Base-by-base conservation (phyloP, 2,113 vertebrate genomes). In the Clarias magur region DNA sequence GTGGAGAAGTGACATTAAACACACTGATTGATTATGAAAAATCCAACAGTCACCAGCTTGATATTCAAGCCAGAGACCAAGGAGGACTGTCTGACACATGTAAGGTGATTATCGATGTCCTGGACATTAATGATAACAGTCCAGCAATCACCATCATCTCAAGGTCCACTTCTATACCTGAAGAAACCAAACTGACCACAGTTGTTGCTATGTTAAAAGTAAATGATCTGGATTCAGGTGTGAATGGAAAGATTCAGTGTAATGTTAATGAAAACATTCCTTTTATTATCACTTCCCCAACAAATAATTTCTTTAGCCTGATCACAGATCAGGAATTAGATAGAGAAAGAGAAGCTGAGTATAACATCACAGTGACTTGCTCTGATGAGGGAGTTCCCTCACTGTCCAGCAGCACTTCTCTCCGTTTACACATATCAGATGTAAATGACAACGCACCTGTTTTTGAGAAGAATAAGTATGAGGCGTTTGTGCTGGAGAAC, bases 11-110 rank as follows among this genome's bases (percentile, higher is more conserved):
- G 53, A 94, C 83, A 60, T 67, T 94, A 1, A 86, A 25, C n/a
- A 93, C 90, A 0, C 17, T 56, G 0, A 65, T 95, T 13, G 95
- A 97, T 84, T 97, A 93, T 15, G 95, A 97, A 88, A 91, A 91
- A 53, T 60, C 63, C 6, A 96, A 88, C 34, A 91, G 91, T 30
- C 94, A 94, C 0, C 93, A 94, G 79, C 88, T 91, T 0, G 93
- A 0, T 17, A 83, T 96, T 83, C 93, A 96, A 89, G 95, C 94
- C 0, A 96, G 91, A 82, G 96, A 96, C 0, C 92, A 95, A 0
- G 96, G 95, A 0, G 94, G 95, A 0, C 88, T 96, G 4, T 89
- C 78, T 0, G 88, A 92, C 0, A 92, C 96, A 0, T 91, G 91
- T 87, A 95, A 96, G 85, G 88, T 96, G 3, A 72, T 93, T 23